Base-by-base conservation (phyloP, 2,888 invertebrate species). In the Isotomurus palustris region DNA sequence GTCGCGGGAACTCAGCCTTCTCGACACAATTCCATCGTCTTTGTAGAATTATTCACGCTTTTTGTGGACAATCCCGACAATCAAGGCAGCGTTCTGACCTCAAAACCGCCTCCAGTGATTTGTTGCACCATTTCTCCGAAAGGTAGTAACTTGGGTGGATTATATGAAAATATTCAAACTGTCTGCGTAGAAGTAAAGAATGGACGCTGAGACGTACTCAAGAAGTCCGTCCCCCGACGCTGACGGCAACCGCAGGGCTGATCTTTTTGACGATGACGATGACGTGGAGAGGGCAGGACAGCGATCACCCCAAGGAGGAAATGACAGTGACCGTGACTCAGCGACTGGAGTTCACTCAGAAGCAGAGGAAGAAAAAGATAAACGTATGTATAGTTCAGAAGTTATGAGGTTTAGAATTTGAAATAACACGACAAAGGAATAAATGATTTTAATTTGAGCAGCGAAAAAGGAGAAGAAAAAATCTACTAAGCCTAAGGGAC, bases 401-500 rank as follows among this genome's bases (percentile, higher is more conserved):
- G 32, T 10, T 32, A 32, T 10, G 14, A 32, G 14, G 32, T 10
- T 8, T 8, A 32, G 32, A 32, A 32, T 14, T 8, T 10, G 32
- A 14, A 32, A 8, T 10, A 32, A 32, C 8, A 32, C 14, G 32
- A 32, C 32, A 14, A 32, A 32, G 32, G 8, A 14, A 32, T 32
- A 14, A 14, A 32, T 14, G 32, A 32, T 8, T 32, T 10, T 8
- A 32, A 32, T 14, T 8, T 32, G 32, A 32, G 14, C 32, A 14
- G 14, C 8, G 32, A 32, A 53, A 21, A 47, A 61, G 17, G 49
- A 56, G 6, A 60, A 63, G 41, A 56, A 57, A 21, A 22, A 24
- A 1, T 51, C 53, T 24, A 50, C 53, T 25, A 67, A 68, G 32
- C 50, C 50, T 24, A 61, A 56, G 19, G 68, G 65, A 10, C 65